Percentiles rank a stretch among this genome's conserved stretches.
These are phyloP conservation scores for Zaprionus ornatus DNA, from an alignment of 1,140 invertebrate genomes.

Conservation along the genomic window DNA sequence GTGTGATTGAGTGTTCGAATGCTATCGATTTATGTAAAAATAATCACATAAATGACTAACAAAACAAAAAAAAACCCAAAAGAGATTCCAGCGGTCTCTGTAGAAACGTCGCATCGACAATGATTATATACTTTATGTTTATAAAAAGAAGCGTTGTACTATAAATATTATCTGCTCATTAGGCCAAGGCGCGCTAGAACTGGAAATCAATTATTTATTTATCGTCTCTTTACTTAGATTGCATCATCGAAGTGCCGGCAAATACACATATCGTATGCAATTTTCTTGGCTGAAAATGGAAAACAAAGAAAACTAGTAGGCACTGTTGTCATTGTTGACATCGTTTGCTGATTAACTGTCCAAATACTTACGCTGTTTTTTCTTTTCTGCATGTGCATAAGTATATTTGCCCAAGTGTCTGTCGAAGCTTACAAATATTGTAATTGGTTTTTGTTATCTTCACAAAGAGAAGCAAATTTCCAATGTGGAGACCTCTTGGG, in stretches of 20 bases:
- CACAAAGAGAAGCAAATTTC: not conserved
- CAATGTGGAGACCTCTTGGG: not conserved
- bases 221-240: constrained; percentile 12
- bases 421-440: constrained; percentile 11
- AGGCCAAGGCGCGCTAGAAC: constrained; percentile 26
- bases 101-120: not conserved
- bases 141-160: not conserved
- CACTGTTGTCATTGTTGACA: not conserved
- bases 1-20: not conserved
- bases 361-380: not conserved
- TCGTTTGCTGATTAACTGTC: constrained; percentile 5
- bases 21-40: constrained; percentile 11
- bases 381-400: not conserved
- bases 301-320: not conserved
- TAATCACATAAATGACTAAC: not conserved
- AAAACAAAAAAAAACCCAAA: not conserved
- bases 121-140: not conserved
- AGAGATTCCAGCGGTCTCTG: not conserved
- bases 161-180: constrained; percentile 28
- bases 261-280: not conserved
- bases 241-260: constrained; percentile 23
- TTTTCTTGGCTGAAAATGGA: not conserved
- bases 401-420: constrained; percentile 7
- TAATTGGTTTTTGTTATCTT: constrained; percentile 22
- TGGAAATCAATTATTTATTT: constrained; percentile 16